These are phyloP conservation scores for Spodoptera frugiperda DNA, from an alignment of 1,140 invertebrate genomes.

Conservation along the genomic window DNA sequence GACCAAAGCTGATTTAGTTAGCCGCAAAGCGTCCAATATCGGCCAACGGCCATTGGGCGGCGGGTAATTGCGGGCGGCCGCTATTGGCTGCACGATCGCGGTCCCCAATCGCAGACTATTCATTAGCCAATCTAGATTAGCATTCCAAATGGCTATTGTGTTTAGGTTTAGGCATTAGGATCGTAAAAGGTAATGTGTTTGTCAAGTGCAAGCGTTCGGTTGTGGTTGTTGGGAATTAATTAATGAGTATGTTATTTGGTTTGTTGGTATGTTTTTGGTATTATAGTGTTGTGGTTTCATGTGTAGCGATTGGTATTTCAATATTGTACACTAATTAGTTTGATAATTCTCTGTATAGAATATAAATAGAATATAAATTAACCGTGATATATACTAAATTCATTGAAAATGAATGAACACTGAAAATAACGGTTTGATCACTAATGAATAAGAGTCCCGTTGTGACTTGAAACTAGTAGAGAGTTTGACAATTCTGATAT, in stretches of 20 bases:
- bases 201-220: slow-evolving; percentile 5
- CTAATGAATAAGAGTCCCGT: too few species aligned
- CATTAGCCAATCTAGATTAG: slow-evolving; percentile 70
- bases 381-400: too few species aligned
- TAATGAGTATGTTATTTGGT: not conserved
- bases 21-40: slow-evolving; percentile 34
- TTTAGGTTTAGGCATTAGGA: slow-evolving; percentile 3
- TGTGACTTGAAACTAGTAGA: too few species aligned
- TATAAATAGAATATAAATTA: too few species aligned
- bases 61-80: slow-evolving; percentile 19
- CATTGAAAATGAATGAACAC: too few species aligned
- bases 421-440: too few species aligned
- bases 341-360: too few species aligned
- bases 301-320: not conserved
- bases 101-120: slow-evolving; percentile 39
- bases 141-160: slow-evolving; percentile 46
- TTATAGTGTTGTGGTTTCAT: not conserved
- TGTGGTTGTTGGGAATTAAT: slow-evolving; percentile 10
- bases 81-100: slow-evolving; percentile 21
- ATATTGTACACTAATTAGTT: too few species aligned
- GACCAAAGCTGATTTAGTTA: slow-evolving; percentile 32
- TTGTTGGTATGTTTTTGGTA: not conserved
- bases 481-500: too few species aligned
- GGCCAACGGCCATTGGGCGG: slow-evolving; percentile 13
- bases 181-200: slow-evolving; percentile 11